A percentile compares a stretch with the other conserved stretches of the same genome.
Conservation (phyloP, 2,113 vertebrate species). For the Anser cygnoides region DNA sequence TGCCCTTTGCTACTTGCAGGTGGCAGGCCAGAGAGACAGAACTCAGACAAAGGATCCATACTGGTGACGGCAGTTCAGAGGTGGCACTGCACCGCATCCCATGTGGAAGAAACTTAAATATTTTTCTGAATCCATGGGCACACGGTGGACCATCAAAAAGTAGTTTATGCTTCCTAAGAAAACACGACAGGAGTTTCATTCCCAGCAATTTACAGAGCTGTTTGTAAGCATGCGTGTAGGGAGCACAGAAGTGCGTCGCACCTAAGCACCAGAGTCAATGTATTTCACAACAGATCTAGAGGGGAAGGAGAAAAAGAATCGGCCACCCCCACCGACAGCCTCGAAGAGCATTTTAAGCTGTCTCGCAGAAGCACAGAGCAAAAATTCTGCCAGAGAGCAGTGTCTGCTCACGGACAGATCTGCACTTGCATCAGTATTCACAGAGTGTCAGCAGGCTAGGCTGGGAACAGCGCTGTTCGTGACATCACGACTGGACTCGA, state of each 20-base stretch:
- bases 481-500: fast-evolving
- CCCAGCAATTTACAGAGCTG: fast-evolving
- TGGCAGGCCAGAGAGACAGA: neutral
- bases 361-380: neutral
- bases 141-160: neutral
- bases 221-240: fast-evolving
- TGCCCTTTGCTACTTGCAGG: neutral
- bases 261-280: neutral
- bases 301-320: neutral
- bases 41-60: neutral
- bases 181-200: neutral
- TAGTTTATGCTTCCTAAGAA: neutral
- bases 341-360: neutral
- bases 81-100: fast-evolving
- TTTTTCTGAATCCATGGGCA: neutral
- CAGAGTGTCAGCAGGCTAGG: fast-evolving
- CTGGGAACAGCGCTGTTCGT: neutral
- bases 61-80: neutral
- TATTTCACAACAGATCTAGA: neutral
- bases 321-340: neutral
- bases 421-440: neutral
- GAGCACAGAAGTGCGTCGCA: neutral
- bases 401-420: neutral
- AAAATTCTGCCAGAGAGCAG: neutral
- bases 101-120: neutral